phyloP scores from a whole-genome alignment of 1,140 invertebrate genomes.

The Phocides pigmalion region DNA sequence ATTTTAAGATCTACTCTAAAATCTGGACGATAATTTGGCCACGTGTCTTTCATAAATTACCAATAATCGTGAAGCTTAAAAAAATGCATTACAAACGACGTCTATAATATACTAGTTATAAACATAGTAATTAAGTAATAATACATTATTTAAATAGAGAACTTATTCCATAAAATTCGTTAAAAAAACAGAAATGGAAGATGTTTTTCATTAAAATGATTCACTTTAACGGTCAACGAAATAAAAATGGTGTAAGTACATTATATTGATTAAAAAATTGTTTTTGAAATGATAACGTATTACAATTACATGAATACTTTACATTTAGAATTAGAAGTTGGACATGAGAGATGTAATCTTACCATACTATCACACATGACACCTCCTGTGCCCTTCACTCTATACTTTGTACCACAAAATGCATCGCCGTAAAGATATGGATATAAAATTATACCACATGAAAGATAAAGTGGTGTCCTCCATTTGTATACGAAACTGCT shows the following conservation, averaged over 20 bases:
- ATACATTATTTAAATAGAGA: background rate
- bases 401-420: conserved; percentile 72
- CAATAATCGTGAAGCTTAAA: conserved; percentile 28
- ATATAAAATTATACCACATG: conserved; percentile 45
- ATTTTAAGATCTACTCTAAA: conserved; percentile 47
- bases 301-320: background rate
- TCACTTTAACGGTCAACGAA: no score
- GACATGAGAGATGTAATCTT: conserved; percentile 14
- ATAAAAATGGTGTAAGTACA: background rate
- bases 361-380: conserved; percentile 22
- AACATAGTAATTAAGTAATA: conserved; percentile 4
- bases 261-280: background rate
- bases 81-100: conserved; percentile 20
- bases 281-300: background rate
- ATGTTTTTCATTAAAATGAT: background rate
- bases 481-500: conserved; percentile 33
- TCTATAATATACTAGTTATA: conserved; percentile 8
- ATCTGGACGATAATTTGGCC: conserved; percentile 81
- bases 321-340: conserved; percentile 13
- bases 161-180: background rate
- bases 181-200: background rate
- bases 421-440: conserved; percentile 50
- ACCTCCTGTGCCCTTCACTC: conserved; percentile 28
- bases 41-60: conserved; percentile 69
- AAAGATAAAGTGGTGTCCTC: conserved; percentile 36